Evolutionary conservation across 2,797 vertebrate genomes (phyloP).

Genomic region (Acipenser ruthenus): DNA sequence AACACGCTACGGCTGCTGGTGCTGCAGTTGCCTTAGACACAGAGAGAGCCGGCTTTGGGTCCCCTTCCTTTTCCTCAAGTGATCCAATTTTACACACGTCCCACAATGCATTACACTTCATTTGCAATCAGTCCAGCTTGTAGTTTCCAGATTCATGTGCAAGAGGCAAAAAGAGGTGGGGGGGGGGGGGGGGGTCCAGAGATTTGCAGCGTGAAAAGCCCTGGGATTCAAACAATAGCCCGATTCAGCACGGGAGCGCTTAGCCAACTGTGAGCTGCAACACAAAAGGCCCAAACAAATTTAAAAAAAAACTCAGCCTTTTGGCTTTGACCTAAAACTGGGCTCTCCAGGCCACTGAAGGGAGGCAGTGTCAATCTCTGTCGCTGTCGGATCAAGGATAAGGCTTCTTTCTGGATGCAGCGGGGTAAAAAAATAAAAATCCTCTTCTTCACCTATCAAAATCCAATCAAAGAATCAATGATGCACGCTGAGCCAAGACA

Average conservation of each 20-base stretch:
- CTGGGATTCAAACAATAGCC: conserved; percentile 78
- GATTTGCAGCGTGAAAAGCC: conserved; percentile 69
- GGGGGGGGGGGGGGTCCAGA: conserved; percentile 35
- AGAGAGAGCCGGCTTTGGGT: conserved; percentile 28
- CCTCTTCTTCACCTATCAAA: conserved; percentile 49
- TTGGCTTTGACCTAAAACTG: conserved; percentile 59
- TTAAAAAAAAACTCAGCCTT: conserved; percentile 46
- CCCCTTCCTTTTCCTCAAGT: conserved; percentile 55
- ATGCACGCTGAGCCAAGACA: conserved; percentile 55
- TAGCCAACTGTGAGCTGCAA: conserved; percentile 49
- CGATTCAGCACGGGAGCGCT: conserved; percentile 77
- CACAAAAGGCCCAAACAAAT: conserved; percentile 70
- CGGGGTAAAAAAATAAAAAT: conserved; percentile 48
- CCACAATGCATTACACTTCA: conserved; percentile 94
- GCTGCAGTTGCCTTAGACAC: conserved; percentile 26
- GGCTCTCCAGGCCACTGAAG: conserved; percentile 44
- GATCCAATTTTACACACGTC: conserved; percentile 62
- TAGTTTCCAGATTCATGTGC: conserved; percentile 83
- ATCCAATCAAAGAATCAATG: conserved; percentile 61
- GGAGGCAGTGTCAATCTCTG: conserved; percentile 56
- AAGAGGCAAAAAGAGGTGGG: conserved; percentile 54
- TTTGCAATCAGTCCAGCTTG: conserved; percentile 80
- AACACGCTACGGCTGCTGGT: conserved; percentile 32
- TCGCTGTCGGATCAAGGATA: conserved; percentile 57
- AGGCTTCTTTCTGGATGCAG: conserved; percentile 51